phyloP scores from a whole-genome alignment of 2,888 invertebrate genomes.

The Plagodis pulveraria region DNA sequence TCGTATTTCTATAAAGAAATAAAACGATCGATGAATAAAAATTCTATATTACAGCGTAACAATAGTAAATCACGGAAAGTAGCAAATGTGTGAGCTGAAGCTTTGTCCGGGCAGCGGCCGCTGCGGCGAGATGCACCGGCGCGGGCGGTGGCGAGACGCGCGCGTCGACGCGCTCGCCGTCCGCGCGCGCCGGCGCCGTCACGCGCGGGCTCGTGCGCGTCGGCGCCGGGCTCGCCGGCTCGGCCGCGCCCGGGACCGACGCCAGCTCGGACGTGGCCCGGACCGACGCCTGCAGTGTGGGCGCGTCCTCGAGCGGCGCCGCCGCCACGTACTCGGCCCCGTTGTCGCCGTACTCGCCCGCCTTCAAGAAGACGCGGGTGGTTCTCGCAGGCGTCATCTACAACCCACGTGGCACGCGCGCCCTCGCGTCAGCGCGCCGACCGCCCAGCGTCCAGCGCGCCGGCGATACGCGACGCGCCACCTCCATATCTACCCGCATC shows the following conservation, averaged over 20 bases:
- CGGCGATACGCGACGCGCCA: neutral
- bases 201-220: neutral
- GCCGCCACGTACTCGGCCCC: slow-evolving; percentile 61
- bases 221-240: neutral
- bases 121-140: too few relatives aligned
- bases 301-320: slow-evolving; percentile 27
- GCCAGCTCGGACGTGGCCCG: neutral
- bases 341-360: slow-evolving; percentile 75
- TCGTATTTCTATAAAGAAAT: too few relatives aligned
- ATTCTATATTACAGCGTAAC: too few relatives aligned
- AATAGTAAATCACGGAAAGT: too few relatives aligned
- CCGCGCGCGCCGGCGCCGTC: slow-evolving; percentile 9
- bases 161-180: neutral
- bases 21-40: too few relatives aligned
- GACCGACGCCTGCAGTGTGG: slow-evolving; percentile 6
- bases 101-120: too few relatives aligned
- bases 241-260: neutral
- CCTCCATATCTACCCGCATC: neutral
- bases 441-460: neutral
- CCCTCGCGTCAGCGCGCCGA: slow-evolving; percentile 2
- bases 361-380: slow-evolving; percentile 57
- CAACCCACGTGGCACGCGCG: slow-evolving; percentile 35
- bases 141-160: neutral
- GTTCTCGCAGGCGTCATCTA: slow-evolving; percentile 45
- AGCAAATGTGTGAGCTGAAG: too few relatives aligned